A percentile compares a stretch with the other conserved stretches of the same genome.
phyloP scores from a whole-genome alignment of 2,888 invertebrate species.

The Halocaridina rubra region DNA sequence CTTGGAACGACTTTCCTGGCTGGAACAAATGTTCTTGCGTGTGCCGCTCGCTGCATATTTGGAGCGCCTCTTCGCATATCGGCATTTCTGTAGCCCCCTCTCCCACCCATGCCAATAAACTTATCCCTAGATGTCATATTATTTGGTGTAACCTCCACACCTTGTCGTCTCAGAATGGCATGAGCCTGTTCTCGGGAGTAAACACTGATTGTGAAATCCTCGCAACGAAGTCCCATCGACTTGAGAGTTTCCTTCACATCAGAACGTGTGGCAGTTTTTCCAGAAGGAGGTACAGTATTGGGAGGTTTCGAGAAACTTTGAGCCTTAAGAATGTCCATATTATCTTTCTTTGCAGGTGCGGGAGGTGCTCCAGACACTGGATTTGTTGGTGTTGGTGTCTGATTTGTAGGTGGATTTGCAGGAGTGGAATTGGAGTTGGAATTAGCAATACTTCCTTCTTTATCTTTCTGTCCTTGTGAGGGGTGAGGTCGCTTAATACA shows the following conservation, averaged over 20 bases:
- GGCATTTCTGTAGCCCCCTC: slow-evolving; percentile 35
- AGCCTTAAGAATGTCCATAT: background rate
- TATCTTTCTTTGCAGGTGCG: background rate
- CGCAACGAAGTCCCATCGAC: slow-evolving; percentile 62
- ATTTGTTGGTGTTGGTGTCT: no score
- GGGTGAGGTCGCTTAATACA: slow-evolving; percentile 21
- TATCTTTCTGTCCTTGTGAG: slow-evolving; percentile 35
- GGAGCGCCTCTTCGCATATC: no score
- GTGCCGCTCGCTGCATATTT: slow-evolving; percentile 11
- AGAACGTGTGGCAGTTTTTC: slow-evolving; percentile 54
- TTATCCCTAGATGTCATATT: slow-evolving; percentile 37
- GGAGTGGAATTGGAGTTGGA: background rate
- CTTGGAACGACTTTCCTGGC: background rate
- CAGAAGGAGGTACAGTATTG: background rate
- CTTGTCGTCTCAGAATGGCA: slow-evolving; percentile 60
- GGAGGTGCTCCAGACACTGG: background rate
- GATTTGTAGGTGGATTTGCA: no score
- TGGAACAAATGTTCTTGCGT: slow-evolving; percentile 15
- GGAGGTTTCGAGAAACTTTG: background rate
- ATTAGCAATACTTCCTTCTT: background rate
- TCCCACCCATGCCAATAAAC: background rate
- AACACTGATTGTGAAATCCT: slow-evolving; percentile 63
- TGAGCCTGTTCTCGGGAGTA: slow-evolving; percentile 63
- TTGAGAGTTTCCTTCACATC: slow-evolving; percentile 63
- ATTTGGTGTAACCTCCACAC: slow-evolving; percentile 59